Evolutionary conservation across 1,140 invertebrate genomes (phyloP).

Genomic region (Sinonovacula constricta): DNA sequence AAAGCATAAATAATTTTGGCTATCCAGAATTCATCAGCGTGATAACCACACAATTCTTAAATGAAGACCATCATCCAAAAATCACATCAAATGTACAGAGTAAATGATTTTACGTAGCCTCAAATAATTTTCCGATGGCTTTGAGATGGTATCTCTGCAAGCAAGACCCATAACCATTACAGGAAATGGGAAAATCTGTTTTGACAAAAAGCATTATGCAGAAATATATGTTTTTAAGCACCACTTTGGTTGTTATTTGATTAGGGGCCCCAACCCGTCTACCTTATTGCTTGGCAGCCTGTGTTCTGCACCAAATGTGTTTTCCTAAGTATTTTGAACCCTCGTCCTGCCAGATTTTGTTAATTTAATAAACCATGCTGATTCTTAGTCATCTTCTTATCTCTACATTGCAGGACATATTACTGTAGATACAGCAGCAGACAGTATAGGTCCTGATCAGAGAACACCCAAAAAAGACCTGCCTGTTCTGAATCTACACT

Average conservation of each 20-base stretch:
- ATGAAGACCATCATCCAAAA: not conserved
- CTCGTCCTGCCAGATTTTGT: no score
- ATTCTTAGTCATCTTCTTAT: no score
- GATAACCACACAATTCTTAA: not conserved
- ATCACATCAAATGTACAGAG: not conserved
- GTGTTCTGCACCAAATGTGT: no score
- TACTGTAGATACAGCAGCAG: no score
- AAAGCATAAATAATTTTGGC: not conserved
- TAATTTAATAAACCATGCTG: no score
- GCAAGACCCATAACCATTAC: not conserved
- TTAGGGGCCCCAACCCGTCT: no score
- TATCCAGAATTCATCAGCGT: not conserved
- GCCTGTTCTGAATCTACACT: no score
- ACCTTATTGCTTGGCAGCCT: no score
- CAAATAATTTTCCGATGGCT: not conserved
- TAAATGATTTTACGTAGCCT: not conserved
- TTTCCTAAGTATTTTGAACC: no score
- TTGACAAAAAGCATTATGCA: not conserved
- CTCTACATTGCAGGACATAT: no score
- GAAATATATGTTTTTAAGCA: not conserved
- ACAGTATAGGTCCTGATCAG: no score
- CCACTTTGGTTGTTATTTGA: not conserved
- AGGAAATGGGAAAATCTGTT: not conserved
- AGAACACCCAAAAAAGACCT: no score
- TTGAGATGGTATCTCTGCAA: not conserved